These are phyloP conservation scores for Micrastur ruficollis DNA, from an alignment of 2,797 vertebrate genomes.

Conservation along the genomic window DNA sequence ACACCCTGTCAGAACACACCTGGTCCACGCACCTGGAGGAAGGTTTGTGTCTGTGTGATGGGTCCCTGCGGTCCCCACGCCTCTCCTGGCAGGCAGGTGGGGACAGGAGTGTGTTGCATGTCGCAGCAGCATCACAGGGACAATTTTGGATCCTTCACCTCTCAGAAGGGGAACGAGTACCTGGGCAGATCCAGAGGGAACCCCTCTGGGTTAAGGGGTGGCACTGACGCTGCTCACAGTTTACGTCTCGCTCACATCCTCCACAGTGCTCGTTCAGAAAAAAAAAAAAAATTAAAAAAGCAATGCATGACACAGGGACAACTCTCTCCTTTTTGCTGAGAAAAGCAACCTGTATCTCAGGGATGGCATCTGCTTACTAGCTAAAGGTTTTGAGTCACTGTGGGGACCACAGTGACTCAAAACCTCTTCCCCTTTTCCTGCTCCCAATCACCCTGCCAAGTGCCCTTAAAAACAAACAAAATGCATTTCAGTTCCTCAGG, in stretches of 20 bases:
- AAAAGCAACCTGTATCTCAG: not conserved
- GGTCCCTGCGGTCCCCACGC: not conserved
- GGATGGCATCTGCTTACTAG: not conserved
- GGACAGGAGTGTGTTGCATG: not conserved
- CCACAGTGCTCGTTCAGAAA: not conserved
- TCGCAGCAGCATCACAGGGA: not conserved
- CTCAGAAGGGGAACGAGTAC: rapidly evolving
- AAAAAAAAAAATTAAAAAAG: rapidly evolving
- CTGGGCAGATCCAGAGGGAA: not conserved
- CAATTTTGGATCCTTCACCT: rapidly evolving
- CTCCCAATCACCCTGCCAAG: not conserved
- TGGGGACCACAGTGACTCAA: slow-evolving; percentile 19
- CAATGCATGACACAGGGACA: rapidly evolving
- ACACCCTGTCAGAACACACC: not conserved
- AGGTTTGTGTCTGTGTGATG: not conserved
- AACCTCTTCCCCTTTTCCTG: slow-evolving; percentile 45
- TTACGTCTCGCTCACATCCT: not conserved
- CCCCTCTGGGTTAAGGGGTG: rapidly evolving
- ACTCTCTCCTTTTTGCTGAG: not conserved
- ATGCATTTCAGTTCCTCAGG: slow-evolving; percentile 14
- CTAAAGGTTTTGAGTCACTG: too few relatives aligned
- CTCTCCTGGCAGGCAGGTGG: not conserved
- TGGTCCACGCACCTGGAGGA: not conserved
- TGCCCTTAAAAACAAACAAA: slow-evolving; percentile 17
- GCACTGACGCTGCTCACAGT: not conserved